Evolutionary conservation across 2,113 vertebrate species (phyloP), one percentile per base, ranked within the genome.

Genomic region (Lophius piscatorius): DNA sequence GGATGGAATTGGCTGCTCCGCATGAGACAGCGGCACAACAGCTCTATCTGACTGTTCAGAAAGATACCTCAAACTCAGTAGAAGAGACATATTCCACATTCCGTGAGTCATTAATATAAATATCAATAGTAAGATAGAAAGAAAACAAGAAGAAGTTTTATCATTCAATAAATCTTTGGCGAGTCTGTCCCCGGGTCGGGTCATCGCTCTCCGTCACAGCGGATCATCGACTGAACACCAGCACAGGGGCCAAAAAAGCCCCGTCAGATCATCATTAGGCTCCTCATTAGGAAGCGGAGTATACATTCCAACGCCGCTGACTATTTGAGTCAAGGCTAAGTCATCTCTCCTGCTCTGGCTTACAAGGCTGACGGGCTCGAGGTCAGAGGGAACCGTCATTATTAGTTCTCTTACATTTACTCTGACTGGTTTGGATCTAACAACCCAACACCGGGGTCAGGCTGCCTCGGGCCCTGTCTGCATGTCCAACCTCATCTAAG

Each of bases 391-490:
- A 62, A 70, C 55, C 56, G 51, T 82, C 76, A 69, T 83, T 63
- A 79, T 80, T 81, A 74, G 75, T 79, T 70, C 67, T 38, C 12
- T 71, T 78, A 76, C 67, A 84, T 76, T 75, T 67, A 79, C 57
- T 61, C 42, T 22, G 73, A 82, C 76, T 71, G 61, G 56, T 76
- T 76, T 23, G 44, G 54, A 82, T 78, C 59, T 44, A 45, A 60
- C n/a, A 48, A 78, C 64, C 79, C 6, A 16, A 44, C 51, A 63
- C 61, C 26, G 38, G 29, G 77, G 72, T 82, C 78, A 68, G 52
- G 57, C 46, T 65, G 52, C 77, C 62, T 38, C 36, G 9, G 49
- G 62, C 44, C 7, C 17, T 21, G 63, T 86, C 62, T 71, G 64
- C 8, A 56, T 2, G 38, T 39, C 57, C 58, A 14, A 64, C 45